Percentiles rank a stretch among this genome's conserved stretches.
These are phyloP conservation scores for Thamnaconus septentrionalis DNA, from an alignment of 2,113 vertebrate genomes.

Conservation along the genomic window DNA sequence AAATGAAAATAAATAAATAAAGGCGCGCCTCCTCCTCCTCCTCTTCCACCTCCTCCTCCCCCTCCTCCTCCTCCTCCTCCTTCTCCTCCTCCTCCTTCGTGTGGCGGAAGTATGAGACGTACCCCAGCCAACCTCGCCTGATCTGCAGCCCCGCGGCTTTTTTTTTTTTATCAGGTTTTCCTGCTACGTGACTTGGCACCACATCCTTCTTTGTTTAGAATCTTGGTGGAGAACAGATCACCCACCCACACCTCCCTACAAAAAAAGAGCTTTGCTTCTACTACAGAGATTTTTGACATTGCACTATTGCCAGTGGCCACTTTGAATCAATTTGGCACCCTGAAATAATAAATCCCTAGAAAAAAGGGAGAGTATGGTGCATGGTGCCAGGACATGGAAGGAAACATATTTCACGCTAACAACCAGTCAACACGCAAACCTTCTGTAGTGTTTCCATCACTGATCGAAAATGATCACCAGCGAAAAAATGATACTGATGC, in stretches of 20 bases:
- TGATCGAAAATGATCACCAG: not conserved
- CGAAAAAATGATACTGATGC: not conserved
- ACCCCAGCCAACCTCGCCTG: constrained; percentile 29
- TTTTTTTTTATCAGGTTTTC: constrained; percentile 41
- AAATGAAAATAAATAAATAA: constrained; percentile 13
- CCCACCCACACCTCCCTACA: not conserved
- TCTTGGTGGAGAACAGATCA: constrained; percentile 25
- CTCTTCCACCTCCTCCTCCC: not conserved
- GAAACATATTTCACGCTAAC: constrained; percentile 15
- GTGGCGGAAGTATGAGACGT: constrained; percentile 55
- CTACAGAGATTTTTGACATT: constrained; percentile 5
- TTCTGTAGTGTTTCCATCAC: too few relatives aligned
- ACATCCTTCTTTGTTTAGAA: constrained; percentile 37
- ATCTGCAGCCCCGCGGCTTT: constrained; percentile 35
- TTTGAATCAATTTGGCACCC: not conserved
- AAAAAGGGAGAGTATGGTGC: too few relatives aligned
- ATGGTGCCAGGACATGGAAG: too few relatives aligned
- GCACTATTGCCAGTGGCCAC: not conserved
- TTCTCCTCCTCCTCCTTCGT: not conserved
- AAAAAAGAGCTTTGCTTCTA: constrained; percentile 11
- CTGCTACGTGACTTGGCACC: constrained; percentile 64
- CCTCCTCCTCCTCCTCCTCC: constrained; percentile 35
- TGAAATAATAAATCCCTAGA: not conserved
- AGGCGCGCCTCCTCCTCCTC: constrained; percentile 33
- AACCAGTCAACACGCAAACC: constrained; percentile 13